phyloP scores from a whole-genome alignment of 1,140 invertebrate genomes.

The Brachionus sp. region DNA sequence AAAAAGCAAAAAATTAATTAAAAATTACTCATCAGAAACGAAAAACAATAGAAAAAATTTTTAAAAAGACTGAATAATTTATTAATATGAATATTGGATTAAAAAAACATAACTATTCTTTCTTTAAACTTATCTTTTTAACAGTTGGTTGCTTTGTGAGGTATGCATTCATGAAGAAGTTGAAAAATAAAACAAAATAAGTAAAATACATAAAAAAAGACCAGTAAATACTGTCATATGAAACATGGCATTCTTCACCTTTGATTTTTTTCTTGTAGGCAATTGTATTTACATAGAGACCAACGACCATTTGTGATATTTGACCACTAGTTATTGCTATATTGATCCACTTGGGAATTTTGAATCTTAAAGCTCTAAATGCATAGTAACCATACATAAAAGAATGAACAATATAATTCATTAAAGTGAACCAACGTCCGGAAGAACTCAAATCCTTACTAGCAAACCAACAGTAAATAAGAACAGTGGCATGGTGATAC shows the following conservation, averaged over 20 bases:
- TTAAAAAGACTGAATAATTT: too few relatives aligned
- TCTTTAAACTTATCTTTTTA: not conserved
- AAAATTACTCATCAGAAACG: not conserved
- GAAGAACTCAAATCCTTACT: conserved; percentile 63
- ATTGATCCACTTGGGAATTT: conserved; percentile 75
- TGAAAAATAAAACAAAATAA: conserved; percentile 45
- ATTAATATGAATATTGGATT: too few relatives aligned
- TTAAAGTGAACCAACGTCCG: conserved; percentile 87
- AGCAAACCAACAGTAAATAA: conserved; percentile 94
- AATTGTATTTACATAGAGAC: conserved; percentile 55
- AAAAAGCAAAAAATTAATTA: too few relatives aligned
- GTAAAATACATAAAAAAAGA: conserved; percentile 45
- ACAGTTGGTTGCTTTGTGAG: not conserved
- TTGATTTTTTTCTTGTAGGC: not conserved
- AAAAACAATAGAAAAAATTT: not conserved
- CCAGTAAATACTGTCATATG: conserved; percentile 21
- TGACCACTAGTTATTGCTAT: conserved; percentile 90
- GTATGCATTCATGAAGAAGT: conserved; percentile 41
- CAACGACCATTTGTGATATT: conserved; percentile 88
- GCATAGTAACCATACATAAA: conserved; percentile 98
- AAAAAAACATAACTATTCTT: not conserved
- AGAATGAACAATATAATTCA: conserved; percentile 94
- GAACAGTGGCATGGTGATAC: conserved; percentile 70
- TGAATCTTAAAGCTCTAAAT: conserved; percentile 77
- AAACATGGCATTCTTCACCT: conserved; percentile 31